Base-by-base conservation (phyloP, 2,888 invertebrate genomes). In the Amaurobius ferox region DNA sequence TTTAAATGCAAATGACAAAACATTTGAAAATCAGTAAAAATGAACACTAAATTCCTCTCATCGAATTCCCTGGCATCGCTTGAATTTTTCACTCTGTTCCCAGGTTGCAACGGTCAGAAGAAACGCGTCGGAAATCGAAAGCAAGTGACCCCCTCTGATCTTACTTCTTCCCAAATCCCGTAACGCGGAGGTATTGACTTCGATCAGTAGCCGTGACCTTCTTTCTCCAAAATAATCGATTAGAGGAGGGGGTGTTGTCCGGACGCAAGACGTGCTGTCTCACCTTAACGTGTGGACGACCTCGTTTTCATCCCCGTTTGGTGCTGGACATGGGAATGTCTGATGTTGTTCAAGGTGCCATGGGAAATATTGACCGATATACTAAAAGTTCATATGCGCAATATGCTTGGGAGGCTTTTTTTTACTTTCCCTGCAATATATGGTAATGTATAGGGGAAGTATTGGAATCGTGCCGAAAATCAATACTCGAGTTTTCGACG, bases 151-250 rank as follows among this genome's bases (percentile, higher is more conserved):
- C 55, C 23, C 55, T 11, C 23, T 19, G 23, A 19, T 55, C 55
- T 55, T 55, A 23, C 55, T 23, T 55, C 23, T 13, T 23, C 23
- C 55, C 23, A 55, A 55, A 55, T 55, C 55, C 55, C 55, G 23
- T 55, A 55, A 55, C 55, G 55, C 55, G 23, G 23, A 55, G 55
- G 55, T 55, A 55, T 55, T 55, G 19, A 55, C 55, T 55, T 55
- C 55, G 55, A 55, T 55, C 55, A 55, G 55, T 23, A 55, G 19
- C 55, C 55, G 55, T 55, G 55, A 55, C 55, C 55, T 55, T 55
- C 55, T 55, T 44, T 55, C 55, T 23, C 23, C 55, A 55, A 55
- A 55, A 55, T 55, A 55, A 55, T 55, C 55, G 55, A 55, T 55
- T 23, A 16, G 9, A 23, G 55, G 55, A 55, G 11, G 16, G 23